Base-by-base conservation (phyloP, 1,140 invertebrate genomes). In the Oreohelix idahoensis region DNA sequence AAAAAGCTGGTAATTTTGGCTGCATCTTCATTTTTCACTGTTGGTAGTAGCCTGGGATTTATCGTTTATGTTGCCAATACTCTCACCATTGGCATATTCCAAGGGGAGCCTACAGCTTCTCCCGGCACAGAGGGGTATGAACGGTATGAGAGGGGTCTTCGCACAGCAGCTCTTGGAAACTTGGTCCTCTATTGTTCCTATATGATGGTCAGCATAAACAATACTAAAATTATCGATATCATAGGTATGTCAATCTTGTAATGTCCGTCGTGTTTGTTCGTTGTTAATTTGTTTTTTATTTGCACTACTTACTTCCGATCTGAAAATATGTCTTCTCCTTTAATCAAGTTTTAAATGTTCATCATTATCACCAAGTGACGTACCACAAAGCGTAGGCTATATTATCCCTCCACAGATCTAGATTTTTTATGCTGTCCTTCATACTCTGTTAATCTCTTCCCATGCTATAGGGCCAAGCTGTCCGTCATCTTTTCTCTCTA, bases 221-320 rank as follows among this genome's bases (percentile, higher is more conserved):
- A 81, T 26, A 70, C 15, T 2, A 79, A 63, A 35, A 79, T 79
- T n/a, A 66, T 79, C 5, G 58, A 79, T 17, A 36, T 69, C 35
- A 36, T 79, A 4, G 77, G 77, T 79, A 66, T 38, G 63, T 63
- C 5, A 8, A 45, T 45, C n/a, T n/a, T n/a, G n/a, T n/a, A n/a
- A n/a, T n/a, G n/a, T n/a, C n/a, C n/a, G n/a, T n/a, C n/a, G n/a
- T n/a, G n/a, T n/a, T n/a, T n/a, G n/a, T n/a, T n/a, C n/a, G n/a
- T n/a, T n/a, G n/a, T n/a, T n/a, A n/a, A n/a, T n/a, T n/a, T n/a
- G n/a, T n/a, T n/a, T n/a, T n/a, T n/a, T n/a, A n/a, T n/a, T n/a
- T n/a, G n/a, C n/a, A n/a, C n/a, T n/a, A n/a, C n/a, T n/a, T n/a
- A n/a, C n/a, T n/a, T n/a, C n/a, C n/a, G n/a, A n/a, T n/a, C n/a